Conservation (phyloP, 2,888 invertebrate genomes). For the Cabera pusaria region DNA sequence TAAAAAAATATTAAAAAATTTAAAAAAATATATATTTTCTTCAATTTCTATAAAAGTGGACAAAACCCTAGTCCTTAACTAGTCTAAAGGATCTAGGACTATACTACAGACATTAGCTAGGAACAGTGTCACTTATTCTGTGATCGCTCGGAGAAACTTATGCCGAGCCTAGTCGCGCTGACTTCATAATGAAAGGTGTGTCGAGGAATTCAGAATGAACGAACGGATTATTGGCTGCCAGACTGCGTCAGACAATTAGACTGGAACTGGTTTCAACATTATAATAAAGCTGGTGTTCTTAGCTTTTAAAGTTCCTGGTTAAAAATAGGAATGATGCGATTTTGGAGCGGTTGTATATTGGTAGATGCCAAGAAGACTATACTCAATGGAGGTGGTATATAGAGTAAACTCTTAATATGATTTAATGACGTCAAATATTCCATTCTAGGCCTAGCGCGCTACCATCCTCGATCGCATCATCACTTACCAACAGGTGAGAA, state of each 20-base stretch:
- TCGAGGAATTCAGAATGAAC: conserved; percentile 55
- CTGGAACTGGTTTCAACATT: conserved; percentile 21
- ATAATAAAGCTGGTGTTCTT: conserved; percentile 16
- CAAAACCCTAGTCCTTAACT: too few species aligned
- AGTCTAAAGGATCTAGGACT: conserved; percentile 58
- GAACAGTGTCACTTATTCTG: conserved; percentile 21
- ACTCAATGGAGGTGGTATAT: too few species aligned
- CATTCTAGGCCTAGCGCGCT: too few species aligned
- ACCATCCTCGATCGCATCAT: too few species aligned
- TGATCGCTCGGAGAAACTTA: conserved; percentile 46
- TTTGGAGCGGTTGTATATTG: background rate
- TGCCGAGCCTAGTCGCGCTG: conserved; percentile 56
- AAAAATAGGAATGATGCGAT: conserved; percentile 16
- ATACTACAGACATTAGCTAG: conserved; percentile 55
- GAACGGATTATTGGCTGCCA: conserved; percentile 22
- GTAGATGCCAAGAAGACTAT: too few species aligned
- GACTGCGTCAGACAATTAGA: conserved; percentile 21
- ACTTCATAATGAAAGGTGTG: conserved; percentile 76
- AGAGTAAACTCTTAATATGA: too few species aligned
- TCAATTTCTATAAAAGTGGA: too few species aligned
- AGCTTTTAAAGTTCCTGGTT: conserved; percentile 17
- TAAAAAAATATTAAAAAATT: too few species aligned
- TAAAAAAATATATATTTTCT: too few species aligned
- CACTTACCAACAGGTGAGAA: too few species aligned
- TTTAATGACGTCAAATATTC: too few species aligned